Percentiles rank a stretch among this genome's conserved stretches.
These are phyloP conservation scores for Pseudocheirus occidentalis DNA, from an alignment of 2,797 vertebrate genomes.

Conservation along the genomic window DNA sequence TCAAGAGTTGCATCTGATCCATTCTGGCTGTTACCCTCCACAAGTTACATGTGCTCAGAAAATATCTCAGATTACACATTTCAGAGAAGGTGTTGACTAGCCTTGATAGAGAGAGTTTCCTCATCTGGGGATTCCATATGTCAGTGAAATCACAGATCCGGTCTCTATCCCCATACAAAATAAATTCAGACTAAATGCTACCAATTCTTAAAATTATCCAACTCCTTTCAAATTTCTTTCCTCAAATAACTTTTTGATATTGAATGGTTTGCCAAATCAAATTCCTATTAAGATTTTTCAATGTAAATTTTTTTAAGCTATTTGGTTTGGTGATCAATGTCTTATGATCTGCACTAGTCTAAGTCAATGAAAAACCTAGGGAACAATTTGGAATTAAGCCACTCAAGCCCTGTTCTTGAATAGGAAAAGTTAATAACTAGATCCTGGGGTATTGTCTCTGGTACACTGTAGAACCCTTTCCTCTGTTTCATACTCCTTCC, in stretches of 20 bases:
- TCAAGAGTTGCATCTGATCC: background rate
- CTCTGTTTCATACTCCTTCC: background rate
- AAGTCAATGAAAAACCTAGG: background rate
- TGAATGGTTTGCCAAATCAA: background rate
- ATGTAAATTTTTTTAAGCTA: background rate
- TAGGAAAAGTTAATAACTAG: background rate
- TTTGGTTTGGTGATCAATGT: background rate
- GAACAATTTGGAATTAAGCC: background rate
- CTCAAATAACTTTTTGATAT: background rate
- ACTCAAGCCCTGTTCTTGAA: background rate
- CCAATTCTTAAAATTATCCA: background rate
- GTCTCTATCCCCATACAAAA: background rate
- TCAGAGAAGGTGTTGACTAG: background rate
- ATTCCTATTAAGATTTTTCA: background rate
- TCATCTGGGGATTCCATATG: background rate
- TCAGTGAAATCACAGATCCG: background rate
- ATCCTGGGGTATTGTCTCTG: background rate
- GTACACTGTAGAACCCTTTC: background rate
- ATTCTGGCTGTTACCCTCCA: background rate
- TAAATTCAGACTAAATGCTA: background rate
- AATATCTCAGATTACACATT: background rate
- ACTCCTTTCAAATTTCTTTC: background rate
- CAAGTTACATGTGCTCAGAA: background rate
- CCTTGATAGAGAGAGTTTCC: background rate
- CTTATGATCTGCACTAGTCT: background rate